Conservation (phyloP, 2,888 invertebrate genomes). For the Drosophila nr. fundita region DNA sequence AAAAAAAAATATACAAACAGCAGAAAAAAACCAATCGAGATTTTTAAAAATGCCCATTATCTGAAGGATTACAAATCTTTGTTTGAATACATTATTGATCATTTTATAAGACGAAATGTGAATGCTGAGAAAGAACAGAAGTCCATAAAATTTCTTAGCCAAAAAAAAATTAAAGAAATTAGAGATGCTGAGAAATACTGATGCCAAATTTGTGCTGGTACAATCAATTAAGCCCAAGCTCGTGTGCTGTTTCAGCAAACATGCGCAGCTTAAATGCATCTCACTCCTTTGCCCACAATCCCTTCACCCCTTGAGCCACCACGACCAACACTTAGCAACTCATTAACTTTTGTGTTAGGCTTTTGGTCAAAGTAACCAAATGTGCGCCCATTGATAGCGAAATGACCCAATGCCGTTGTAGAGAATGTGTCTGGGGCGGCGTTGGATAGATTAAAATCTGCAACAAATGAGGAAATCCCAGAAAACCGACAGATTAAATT, state of each 20-base stretch:
- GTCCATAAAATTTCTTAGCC: neutral
- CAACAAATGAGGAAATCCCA: slow-evolving; percentile 74
- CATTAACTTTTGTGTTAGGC: slow-evolving; percentile 56
- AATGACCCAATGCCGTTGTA: slow-evolving; percentile 7
- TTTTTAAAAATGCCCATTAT: neutral
- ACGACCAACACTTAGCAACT: slow-evolving; percentile 57
- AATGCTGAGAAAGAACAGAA: neutral
- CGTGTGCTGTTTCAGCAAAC: slow-evolving; percentile 6
- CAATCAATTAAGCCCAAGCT: slow-evolving; percentile 27
- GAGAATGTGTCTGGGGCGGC: too few relatives aligned
- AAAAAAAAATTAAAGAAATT: neutral
- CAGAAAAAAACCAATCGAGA: neutral
- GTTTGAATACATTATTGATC: neutral
- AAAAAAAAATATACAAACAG: neutral
- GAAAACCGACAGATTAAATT: slow-evolving; percentile 74
- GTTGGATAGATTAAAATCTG: slow-evolving; percentile 60
- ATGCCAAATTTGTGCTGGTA: neutral
- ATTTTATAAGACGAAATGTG: neutral
- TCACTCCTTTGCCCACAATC: neutral
- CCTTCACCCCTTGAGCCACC: neutral
- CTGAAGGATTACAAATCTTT: neutral
- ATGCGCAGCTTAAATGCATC: slow-evolving; percentile 9
- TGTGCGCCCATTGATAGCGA: slow-evolving; percentile 53
- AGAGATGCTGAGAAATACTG: neutral
- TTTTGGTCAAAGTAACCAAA: slow-evolving; percentile 39